These are phyloP conservation scores for Petrocephalus zakoni DNA, from an alignment of 2,113 vertebrate species.

Conservation along the genomic window DNA sequence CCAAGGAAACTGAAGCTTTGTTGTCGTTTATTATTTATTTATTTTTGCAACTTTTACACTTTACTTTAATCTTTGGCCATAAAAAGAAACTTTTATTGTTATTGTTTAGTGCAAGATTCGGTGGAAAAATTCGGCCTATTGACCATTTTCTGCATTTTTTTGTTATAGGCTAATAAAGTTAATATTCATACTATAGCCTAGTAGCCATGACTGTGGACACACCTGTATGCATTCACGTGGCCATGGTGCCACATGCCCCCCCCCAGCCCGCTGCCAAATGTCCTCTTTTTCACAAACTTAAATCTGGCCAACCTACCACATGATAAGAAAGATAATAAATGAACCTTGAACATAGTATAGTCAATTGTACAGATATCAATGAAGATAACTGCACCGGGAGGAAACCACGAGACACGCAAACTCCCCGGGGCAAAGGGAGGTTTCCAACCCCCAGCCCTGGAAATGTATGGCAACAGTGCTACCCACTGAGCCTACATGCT, in stretches of 20 bases:
- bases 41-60: background rate
- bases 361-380: background rate
- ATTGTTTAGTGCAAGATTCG: too few relatives aligned
- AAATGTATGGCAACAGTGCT: background rate
- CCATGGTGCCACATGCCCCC: too few relatives aligned
- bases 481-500: background rate
- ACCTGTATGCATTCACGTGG: too few relatives aligned
- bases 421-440: background rate
- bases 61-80: background rate
- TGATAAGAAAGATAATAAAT: too few relatives aligned
- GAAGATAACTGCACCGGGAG: background rate
- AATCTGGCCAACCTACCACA: background rate
- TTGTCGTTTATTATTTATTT: too few relatives aligned
- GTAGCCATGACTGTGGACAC: too few relatives aligned
- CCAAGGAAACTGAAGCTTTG: background rate
- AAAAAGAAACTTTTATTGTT: background rate
- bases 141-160: too few relatives aligned
- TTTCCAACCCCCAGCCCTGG: background rate
- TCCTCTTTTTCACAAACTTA: too few relatives aligned
- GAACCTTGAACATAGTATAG: background rate
- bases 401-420: background rate
- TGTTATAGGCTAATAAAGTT: too few relatives aligned
- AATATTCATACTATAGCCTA: too few relatives aligned
- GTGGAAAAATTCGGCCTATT: too few relatives aligned
- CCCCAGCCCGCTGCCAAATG: too few relatives aligned